Percentiles rank a stretch among this genome's conserved stretches.
These are phyloP conservation scores for Dromius quadrimaculatus DNA, from an alignment of 2,888 invertebrate genomes.

Conservation along the genomic window DNA sequence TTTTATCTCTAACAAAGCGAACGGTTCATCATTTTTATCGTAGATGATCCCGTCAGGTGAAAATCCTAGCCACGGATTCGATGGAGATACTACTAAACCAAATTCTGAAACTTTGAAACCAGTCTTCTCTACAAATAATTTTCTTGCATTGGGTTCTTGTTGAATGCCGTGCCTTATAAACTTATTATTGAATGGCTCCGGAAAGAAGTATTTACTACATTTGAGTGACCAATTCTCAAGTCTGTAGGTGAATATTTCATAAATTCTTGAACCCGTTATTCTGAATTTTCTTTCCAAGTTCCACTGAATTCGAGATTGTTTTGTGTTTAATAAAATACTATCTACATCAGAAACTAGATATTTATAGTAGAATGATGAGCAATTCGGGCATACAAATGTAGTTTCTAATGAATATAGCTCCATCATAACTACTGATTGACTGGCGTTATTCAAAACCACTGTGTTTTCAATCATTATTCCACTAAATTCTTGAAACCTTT, in stretches of 20 bases:
- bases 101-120: slow-evolving; percentile 11
- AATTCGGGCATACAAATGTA: slow-evolving; percentile 2
- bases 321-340: slow-evolving; percentile 1
- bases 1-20: slow-evolving; percentile 15
- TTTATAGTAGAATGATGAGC: background rate
- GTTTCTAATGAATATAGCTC: slow-evolving; percentile 6
- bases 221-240: slow-evolving; percentile 8
- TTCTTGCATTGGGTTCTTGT: slow-evolving; percentile 14
- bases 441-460: slow-evolving; percentile 16
- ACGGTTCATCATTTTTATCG: slow-evolving; percentile 6
- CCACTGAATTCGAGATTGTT: background rate
- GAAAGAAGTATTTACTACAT: slow-evolving; percentile 25
- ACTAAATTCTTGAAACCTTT: background rate
- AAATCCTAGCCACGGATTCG: slow-evolving; percentile 30
- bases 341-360: background rate
- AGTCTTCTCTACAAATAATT: background rate
- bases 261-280: slow-evolving; percentile 20
- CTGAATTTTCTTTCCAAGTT: background rate
- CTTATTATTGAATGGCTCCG: slow-evolving; percentile 12
- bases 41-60: slow-evolving; percentile 29
- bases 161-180: slow-evolving; percentile 7
- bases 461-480: too few species aligned
- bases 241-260: slow-evolving; percentile 26
- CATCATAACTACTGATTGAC: slow-evolving; percentile 17
- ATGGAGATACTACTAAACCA: background rate